Evolutionary conservation across 2,113 vertebrate genomes (phyloP), one percentile per base, ranked within the genome.

Genomic region (Alethe diademata): DNA sequence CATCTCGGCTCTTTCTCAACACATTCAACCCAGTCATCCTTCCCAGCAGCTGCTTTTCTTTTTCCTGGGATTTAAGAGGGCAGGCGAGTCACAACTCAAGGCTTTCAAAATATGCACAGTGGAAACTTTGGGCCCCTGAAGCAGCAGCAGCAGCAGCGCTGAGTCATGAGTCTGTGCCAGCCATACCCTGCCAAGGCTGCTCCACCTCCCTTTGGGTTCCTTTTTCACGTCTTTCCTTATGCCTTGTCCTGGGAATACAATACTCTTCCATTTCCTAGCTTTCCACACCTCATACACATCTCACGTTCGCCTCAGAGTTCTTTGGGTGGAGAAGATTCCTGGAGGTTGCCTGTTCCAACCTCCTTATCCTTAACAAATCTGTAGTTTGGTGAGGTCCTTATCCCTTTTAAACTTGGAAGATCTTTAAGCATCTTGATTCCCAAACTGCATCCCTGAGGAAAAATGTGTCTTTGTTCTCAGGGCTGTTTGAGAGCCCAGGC

Each of bases 381-480:
- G 23, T 12, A 19, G 15, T 38, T 69, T n/a, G 9, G 12, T 56
- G 18, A 31, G 6, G 6, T 3, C 15, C 36, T 45, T 5, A 6
- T 20, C 14, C 6, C 17, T 71, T 45, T 69, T 10, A 15, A 24
- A 14, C 42, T 16, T 42, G 23, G 66, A 16, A 78, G 57, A 47
- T n/a, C 61, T 22, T 24, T 3, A 31, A 28, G 33, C 4, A 0
- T 47, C 25, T 74, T 50, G 12, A 10, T 72, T 57, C 31, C 48
- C 47, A 33, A 9, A 25, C 8, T 8, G 1, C 18, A 29, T 13
- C 58, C 38, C 22, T 71, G 6, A 2, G 47, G 57, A 42, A 17
- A 28, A 42, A 15, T 0, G 0, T 9, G 16, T 17, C 20, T 29
- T 62, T 31, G 3, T 73, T 65, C 47, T 56, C 40, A 19, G 0